These are phyloP conservation scores for Ectropis crepuscularia DNA, from an alignment of 2,888 invertebrate genomes.

Conservation along the genomic window DNA sequence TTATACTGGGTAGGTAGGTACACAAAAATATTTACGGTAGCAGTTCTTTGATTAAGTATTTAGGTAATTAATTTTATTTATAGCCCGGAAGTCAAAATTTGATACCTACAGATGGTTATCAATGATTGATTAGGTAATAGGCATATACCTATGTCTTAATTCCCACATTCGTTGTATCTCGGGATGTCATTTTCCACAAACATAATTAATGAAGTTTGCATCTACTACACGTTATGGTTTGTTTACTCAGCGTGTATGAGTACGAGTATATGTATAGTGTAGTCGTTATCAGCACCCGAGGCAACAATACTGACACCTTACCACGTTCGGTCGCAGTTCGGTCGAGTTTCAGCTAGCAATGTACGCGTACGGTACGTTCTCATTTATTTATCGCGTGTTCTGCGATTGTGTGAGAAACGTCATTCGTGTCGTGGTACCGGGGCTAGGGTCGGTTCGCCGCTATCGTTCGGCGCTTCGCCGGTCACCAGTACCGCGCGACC, in stretches of 20 bases:
- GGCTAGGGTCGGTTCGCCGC: slow-evolving; percentile 74
- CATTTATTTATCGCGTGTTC: slow-evolving; percentile 9
- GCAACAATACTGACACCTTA: slow-evolving; percentile 45
- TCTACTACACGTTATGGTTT: slow-evolving; percentile 45
- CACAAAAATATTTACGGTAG: too few species aligned
- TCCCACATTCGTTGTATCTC: not conserved
- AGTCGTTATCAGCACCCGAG: slow-evolving; percentile 66
- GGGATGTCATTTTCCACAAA: slow-evolving; percentile 24
- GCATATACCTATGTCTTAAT: not conserved
- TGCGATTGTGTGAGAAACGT: slow-evolving; percentile 20
- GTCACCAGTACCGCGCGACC: slow-evolving; percentile 78
- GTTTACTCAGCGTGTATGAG: slow-evolving; percentile 52
- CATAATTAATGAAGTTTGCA: slow-evolving; percentile 28
- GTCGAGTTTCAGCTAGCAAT: slow-evolving; percentile 38
- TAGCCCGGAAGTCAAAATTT: too few species aligned
- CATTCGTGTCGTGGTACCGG: slow-evolving; percentile 66
- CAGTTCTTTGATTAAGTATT: too few species aligned
- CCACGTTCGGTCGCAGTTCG: slow-evolving; percentile 48
- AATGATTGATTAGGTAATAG: too few species aligned
- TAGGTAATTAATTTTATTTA: too few species aligned
- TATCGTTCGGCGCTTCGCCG: slow-evolving; percentile 81
- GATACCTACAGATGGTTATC: too few species aligned
- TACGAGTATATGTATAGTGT: slow-evolving; percentile 51
- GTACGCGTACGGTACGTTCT: slow-evolving; percentile 16
- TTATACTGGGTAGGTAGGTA: too few species aligned